Evolutionary conservation across 2,113 vertebrate genomes (phyloP), one percentile per base, ranked within the genome.

Genomic region (Scortum barcoo): DNA sequence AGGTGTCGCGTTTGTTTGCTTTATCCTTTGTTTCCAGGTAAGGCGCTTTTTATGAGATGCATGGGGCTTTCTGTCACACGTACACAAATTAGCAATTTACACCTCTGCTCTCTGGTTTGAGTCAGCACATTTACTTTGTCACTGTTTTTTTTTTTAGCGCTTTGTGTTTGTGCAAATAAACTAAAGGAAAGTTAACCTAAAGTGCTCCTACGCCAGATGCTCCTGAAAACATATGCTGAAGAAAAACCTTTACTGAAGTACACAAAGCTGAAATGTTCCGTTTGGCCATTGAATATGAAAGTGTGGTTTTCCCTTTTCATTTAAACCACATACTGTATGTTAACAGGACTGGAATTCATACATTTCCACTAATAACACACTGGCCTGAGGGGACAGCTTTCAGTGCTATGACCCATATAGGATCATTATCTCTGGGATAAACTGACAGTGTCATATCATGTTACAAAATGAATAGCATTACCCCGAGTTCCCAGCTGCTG

Each of bases 401-500:
- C 54, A 70, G 5, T 70, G 30, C 80, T 63, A 19, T 84, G 81
- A 82, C 84, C 75, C 85, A 86, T 24, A 85, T 83, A 72, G 70
- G 20, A 38, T 88, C 78, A 91, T 86, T 76, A 83, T 85, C 69
- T 68, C 40, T 16, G 22, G 67, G 83, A 72, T 76, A 78, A 85
- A 90, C 33, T 88, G 83, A 86, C 65, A 76, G 70, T 54, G 72
- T 71, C 62, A 63, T 85, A 89, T 90, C 73, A 9, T 78, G 69
- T 92, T 89, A 78, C 90, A 78, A 69, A 87, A 88, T 85, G 75
- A 86, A 91, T 54, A 68, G 86, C 76, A 58, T 84, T 69, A 78
- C 70, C 68, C 57, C 72, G 70, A 66, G 58, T 75, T 83, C 83
- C 68, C 75, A 61, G 76, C 72, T 81, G 81, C 80, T 69, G 58